Percentiles rank a stretch among this genome's conserved stretches.
phyloP scores from a whole-genome alignment of 2,888 invertebrate genomes.

The Cenopis cana region DNA sequence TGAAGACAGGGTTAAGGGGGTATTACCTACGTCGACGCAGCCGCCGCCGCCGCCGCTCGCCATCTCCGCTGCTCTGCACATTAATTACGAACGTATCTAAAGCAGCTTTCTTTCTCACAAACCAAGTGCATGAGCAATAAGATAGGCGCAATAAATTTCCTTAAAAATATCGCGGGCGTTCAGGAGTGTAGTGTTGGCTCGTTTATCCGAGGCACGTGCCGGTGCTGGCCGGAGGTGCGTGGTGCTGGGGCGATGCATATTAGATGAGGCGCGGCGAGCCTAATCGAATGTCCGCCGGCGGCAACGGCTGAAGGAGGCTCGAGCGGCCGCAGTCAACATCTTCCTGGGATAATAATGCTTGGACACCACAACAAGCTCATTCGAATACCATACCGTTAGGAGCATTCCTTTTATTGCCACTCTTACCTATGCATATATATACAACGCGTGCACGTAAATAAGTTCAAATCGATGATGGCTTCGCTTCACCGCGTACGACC shows the following conservation, averaged over 20 bases:
- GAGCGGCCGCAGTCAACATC: neutral
- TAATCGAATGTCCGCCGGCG: conserved; percentile 18
- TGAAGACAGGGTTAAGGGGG: conserved; percentile 6
- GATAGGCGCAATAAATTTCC: conserved; percentile 21
- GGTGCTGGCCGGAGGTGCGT: neutral
- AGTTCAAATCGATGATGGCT: too few relatives aligned
- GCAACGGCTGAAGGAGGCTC: neutral
- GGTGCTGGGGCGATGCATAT: conserved; percentile 11
- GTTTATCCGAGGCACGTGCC: conserved; percentile 17
- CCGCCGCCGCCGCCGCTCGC: neutral
- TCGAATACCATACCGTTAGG: neutral
- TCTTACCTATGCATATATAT: too few relatives aligned
- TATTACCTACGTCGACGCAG: conserved; percentile 1
- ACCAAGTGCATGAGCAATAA: conserved; percentile 16
- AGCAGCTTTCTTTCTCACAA: conserved; percentile 23
- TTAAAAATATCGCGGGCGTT: conserved; percentile 13
- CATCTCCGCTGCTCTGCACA: conserved; percentile 15
- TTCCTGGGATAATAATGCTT: neutral
- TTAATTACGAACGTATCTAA: conserved; percentile 26
- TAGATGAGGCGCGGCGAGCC: conserved; percentile 16
- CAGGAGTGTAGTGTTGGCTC: neutral
- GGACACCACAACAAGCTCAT: neutral
- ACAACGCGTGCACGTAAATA: too few relatives aligned
- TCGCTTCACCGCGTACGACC: too few relatives aligned
- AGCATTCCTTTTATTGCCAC: too few relatives aligned